Evolutionary conservation across 2,888 invertebrate genomes (phyloP).

Genomic region (Drosophila falleni): DNA sequence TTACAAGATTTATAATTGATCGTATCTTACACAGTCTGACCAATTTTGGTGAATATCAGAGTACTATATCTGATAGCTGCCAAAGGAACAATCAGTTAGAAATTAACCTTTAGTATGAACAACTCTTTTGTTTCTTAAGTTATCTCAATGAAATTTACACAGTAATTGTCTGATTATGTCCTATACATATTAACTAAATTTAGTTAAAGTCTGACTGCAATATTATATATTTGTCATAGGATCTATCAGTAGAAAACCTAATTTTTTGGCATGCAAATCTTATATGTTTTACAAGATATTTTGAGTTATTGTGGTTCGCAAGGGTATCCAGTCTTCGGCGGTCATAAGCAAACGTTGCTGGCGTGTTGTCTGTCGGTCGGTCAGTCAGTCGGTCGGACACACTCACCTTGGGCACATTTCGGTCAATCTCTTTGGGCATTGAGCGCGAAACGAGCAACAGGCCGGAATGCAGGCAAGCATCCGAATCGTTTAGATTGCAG

Average conservation of each 20-base stretch:
- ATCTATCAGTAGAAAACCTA: neutral
- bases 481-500: conserved; percentile 90
- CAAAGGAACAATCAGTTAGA: neutral
- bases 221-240: neutral
- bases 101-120: neutral
- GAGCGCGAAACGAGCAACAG: conserved; percentile 88
- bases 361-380: too few species aligned
- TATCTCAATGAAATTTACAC: neutral
- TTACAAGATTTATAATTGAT: neutral
- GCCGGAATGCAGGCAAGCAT: conserved; percentile 92
- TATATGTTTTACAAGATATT: neutral
- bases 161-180: too few species aligned
- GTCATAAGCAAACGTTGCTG: neutral
- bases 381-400: neutral
- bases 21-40: too few species aligned
- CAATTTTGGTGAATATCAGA: neutral
- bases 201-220: neutral
- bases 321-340: neutral
- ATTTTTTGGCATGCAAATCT: neutral
- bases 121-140: neutral
- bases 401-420: conserved; percentile 88
- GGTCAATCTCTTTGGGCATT: conserved; percentile 86
- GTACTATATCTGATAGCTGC: neutral
- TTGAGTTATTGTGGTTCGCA: neutral
- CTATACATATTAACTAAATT: too few species aligned